These are phyloP conservation scores for Pangasius djambal DNA, from an alignment of 2,797 vertebrate species.

Conservation along the genomic window DNA sequence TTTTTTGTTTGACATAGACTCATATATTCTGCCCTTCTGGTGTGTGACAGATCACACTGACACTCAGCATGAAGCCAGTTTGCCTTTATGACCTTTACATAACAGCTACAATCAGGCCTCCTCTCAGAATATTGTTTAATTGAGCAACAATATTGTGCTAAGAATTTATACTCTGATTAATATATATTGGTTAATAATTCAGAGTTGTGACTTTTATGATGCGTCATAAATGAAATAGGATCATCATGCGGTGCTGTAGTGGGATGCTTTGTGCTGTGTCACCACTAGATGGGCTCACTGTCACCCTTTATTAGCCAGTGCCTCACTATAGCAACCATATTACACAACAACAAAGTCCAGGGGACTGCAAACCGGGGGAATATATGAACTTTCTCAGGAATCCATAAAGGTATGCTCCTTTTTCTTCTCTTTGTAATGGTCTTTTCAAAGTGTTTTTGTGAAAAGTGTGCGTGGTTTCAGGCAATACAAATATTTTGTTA, in stretches of 20 bases:
- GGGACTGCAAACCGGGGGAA: conserved; percentile 34
- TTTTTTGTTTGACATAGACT: not conserved
- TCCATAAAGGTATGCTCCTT: conserved; percentile 22
- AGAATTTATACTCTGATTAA: not conserved
- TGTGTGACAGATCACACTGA: not conserved
- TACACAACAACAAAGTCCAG: conserved; percentile 63
- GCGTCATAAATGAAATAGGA: not conserved
- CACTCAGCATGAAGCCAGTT: not conserved
- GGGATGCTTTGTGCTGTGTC: not conserved
- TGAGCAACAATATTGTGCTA: not conserved
- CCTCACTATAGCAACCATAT: conserved; percentile 66
- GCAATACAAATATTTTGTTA: too few species aligned
- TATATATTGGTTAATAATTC: not conserved
- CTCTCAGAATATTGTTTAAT: not conserved
- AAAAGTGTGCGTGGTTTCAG: not conserved
- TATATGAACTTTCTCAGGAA: conserved; percentile 42
- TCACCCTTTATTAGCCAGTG: conserved; percentile 40
- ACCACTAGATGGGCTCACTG: conserved; percentile 50
- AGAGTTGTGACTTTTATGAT: not conserved
- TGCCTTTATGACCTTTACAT: not conserved
- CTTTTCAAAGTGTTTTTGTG: not conserved
- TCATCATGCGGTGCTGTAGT: not conserved
- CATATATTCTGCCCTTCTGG: not conserved
- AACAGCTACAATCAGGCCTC: not conserved
- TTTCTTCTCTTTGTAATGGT: conserved; percentile 47